Evolutionary conservation across 2,888 invertebrate species (phyloP).

Genomic region (Euphydryas editha): DNA sequence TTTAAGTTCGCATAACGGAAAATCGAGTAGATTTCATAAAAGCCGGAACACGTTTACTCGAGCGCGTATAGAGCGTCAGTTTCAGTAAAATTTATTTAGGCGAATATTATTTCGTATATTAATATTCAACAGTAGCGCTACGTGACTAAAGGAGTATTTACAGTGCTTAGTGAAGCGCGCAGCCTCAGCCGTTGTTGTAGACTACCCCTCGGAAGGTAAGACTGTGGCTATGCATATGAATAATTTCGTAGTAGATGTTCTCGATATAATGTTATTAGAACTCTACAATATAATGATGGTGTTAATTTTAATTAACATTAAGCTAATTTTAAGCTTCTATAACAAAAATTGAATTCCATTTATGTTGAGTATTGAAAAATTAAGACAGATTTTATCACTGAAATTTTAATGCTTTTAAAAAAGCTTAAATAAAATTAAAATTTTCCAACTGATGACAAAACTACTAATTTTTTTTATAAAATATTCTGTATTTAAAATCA

Average conservation of each 20-base stretch:
- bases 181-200: constrained; percentile 21
- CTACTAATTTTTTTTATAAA: no score
- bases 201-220: constrained; percentile 23
- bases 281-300: background rate
- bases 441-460: no score
- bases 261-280: constrained; percentile 10
- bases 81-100: constrained; percentile 60
- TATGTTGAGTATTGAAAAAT: no score
- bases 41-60: constrained; percentile 53
- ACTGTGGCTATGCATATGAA: constrained; percentile 27
- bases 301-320: background rate
- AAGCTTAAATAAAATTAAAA: no score
- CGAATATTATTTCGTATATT: constrained; percentile 70
- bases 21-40: constrained; percentile 41
- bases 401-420: no score
- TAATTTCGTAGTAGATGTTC: constrained; percentile 18
- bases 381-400: no score
- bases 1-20: constrained; percentile 47
- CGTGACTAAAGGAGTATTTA: constrained; percentile 78
- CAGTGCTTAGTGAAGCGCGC: constrained; percentile 68
- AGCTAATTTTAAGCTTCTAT: background rate
- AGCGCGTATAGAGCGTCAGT: constrained; percentile 53
- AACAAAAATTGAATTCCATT: background rate
- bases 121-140: constrained; percentile 78
- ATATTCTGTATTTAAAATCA: no score